These are phyloP conservation scores for Unio delphinus DNA, from an alignment of 2,888 invertebrate species.

Conservation along the genomic window DNA sequence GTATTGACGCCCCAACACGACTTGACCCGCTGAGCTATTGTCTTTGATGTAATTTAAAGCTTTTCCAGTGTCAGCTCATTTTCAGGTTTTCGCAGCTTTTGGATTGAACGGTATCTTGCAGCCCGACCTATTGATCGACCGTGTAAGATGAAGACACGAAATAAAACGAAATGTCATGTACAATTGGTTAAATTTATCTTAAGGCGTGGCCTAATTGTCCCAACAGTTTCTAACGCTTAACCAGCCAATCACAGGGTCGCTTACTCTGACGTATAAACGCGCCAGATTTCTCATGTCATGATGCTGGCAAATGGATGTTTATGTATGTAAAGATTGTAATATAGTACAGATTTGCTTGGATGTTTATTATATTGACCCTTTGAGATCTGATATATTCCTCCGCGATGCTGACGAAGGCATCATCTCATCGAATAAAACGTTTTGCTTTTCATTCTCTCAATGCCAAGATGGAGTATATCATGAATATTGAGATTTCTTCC, in stretches of 20 bases:
- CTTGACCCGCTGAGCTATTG: constrained; percentile 1
- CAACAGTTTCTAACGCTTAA: constrained; percentile 19
- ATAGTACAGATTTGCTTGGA: too few species aligned
- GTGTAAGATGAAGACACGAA: constrained; percentile 8
- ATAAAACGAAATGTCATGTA: constrained; percentile 14
- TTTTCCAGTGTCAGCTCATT: constrained; percentile 10
- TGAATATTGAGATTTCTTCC: too few species aligned
- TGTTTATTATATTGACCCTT: too few species aligned
- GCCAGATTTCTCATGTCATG: constrained; percentile 23
- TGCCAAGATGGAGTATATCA: too few species aligned
- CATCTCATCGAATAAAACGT: too few species aligned
- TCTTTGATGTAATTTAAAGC: constrained; percentile 26
- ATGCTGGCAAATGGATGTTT: too few species aligned
- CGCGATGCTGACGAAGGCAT: too few species aligned
- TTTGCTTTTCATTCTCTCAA: too few species aligned
- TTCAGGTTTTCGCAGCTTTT: constrained; percentile 22
- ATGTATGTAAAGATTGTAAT: too few species aligned
- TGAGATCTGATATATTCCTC: too few species aligned
- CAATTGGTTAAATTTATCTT: constrained; percentile 24
- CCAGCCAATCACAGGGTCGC: constrained; percentile 14
- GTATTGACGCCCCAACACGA: too few species aligned
- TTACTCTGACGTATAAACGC: constrained; percentile 29
- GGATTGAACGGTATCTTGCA: constrained; percentile 16
- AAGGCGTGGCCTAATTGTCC: constrained; percentile 23
- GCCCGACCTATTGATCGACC: constrained; percentile 25